These are phyloP conservation scores for Podiceps cristatus DNA, from an alignment of 2,113 vertebrate species.

Conservation along the genomic window DNA sequence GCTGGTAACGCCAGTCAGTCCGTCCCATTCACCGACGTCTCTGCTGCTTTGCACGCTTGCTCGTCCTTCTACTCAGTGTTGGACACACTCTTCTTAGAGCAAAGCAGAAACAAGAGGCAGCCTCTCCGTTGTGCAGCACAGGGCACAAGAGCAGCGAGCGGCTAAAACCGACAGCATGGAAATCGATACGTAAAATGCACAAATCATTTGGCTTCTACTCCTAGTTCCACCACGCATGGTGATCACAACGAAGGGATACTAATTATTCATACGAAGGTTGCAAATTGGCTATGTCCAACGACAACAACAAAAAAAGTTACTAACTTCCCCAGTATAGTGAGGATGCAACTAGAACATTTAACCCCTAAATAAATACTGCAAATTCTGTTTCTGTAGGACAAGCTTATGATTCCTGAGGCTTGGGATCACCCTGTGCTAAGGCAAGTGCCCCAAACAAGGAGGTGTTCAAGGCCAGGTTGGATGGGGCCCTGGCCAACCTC, in stretches of 20 bases:
- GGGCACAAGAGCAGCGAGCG: accelerated
- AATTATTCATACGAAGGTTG: too few species aligned
- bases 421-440: not conserved
- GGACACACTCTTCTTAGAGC: too few species aligned
- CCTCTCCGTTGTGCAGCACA: not conserved
- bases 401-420: not conserved
- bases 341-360: not conserved
- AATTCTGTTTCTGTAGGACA: too few species aligned
- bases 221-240: accelerated
- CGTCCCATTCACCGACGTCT: accelerated
- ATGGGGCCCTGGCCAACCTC: too few species aligned
- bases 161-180: not conserved
- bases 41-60: accelerated
- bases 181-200: not conserved
- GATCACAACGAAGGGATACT: not conserved
- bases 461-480: too few species aligned
- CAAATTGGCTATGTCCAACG: not conserved
- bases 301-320: not conserved
- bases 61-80: not conserved
- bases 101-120: not conserved
- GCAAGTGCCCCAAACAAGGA: not conserved
- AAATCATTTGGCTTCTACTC: not conserved
- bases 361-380: not conserved
- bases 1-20: too few species aligned
- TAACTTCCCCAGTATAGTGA: not conserved